A percentile compares a stretch with the other conserved stretches of the same genome.
phyloP scores from a whole-genome alignment of 2,888 invertebrate genomes.

The Unio delphinus region DNA sequence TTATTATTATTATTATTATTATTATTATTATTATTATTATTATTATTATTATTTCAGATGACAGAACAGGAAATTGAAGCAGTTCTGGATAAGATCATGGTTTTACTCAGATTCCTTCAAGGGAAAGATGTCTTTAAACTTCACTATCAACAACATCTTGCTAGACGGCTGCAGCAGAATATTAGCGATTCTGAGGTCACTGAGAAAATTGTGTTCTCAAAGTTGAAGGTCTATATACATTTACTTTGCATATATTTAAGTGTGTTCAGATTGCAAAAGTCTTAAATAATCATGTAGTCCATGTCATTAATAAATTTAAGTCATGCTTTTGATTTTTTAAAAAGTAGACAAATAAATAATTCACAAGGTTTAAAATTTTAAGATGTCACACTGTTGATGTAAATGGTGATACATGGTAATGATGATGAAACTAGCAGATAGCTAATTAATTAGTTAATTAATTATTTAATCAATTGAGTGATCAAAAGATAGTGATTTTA shows the following conservation, averaged over 20 bases:
- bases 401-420: no score
- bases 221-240: constrained; percentile 81
- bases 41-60: constrained; percentile 80
- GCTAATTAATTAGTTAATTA: no score
- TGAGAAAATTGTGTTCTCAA: constrained; percentile 99
- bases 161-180: constrained; percentile 95
- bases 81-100: constrained; percentile 98
- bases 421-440: no score
- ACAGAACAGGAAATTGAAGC: constrained; percentile 98
- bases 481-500: no score
- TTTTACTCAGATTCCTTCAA: constrained; percentile 96
- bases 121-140: constrained; percentile 99
- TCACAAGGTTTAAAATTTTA: no score
- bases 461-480: no score
- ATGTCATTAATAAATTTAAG: no score
- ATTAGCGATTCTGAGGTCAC: constrained; percentile 99
- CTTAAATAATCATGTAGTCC: neutral
- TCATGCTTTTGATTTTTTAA: no score
- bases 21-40: neutral
- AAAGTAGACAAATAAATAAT: no score
- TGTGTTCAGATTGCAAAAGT: neutral
- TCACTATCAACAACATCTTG: constrained; percentile 99
- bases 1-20: neutral
- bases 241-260: neutral
- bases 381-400: no score